These are phyloP conservation scores for Drosophila pseudoananassae DNA, from an alignment of 1,140 invertebrate genomes.

Conservation along the genomic window DNA sequence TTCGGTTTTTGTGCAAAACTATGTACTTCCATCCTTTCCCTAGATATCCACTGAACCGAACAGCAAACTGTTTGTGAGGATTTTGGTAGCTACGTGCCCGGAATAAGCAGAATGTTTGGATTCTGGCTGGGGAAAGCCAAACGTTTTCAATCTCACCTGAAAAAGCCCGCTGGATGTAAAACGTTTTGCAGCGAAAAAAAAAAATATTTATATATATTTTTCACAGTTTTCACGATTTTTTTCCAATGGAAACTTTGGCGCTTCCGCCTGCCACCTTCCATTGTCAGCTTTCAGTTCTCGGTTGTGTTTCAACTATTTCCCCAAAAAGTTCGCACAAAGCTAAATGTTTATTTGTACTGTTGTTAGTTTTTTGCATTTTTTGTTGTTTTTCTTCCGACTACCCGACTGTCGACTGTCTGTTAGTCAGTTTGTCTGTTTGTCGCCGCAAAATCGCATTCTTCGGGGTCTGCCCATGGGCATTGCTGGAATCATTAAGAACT, in stretches of 20 bases:
- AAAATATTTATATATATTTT: neutral
- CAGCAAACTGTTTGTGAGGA: conserved; percentile 30
- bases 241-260: conserved; percentile 29
- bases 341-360: conserved; percentile 55
- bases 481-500: conserved; percentile 75
- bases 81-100: conserved; percentile 13
- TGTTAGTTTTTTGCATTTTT: conserved; percentile 27
- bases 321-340: conserved; percentile 64
- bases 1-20: conserved; percentile 9
- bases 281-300: conserved; percentile 20
- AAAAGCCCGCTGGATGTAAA: conserved; percentile 8
- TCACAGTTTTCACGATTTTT: conserved; percentile 33
- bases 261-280: conserved; percentile 32
- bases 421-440: conserved; percentile 12
- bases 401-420: neutral
- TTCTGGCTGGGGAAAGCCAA: conserved; percentile 1
- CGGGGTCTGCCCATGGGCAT: conserved; percentile 54
- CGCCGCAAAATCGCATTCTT: conserved; percentile 36
- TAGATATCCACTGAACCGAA: conserved; percentile 17
- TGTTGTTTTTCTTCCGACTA: neutral
- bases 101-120: conserved; percentile 20
- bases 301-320: conserved; percentile 33
- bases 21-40: neutral
- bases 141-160: conserved; percentile 29
- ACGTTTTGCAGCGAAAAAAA: conserved; percentile 10